Conservation (phyloP, 2,888 invertebrate species). For the Macaria notata region DNA sequence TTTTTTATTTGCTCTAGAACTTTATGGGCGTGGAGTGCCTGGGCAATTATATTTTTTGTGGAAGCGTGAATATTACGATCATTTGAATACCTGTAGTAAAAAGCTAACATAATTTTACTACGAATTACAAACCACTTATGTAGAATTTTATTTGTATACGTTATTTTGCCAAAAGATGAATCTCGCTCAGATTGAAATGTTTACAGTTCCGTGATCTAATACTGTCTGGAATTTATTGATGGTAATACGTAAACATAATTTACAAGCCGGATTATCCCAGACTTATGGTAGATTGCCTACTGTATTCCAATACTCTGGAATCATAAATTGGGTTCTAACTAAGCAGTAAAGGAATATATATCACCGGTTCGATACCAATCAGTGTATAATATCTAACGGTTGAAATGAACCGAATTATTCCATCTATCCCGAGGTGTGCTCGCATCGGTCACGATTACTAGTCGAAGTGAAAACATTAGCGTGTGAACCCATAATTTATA, state of each 20-base stretch:
- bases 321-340: slow-evolving; percentile 39
- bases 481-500: slow-evolving; percentile 78
- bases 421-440: slow-evolving; percentile 65
- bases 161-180: slow-evolving; percentile 11
- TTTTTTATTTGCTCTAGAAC: slow-evolving; percentile 41
- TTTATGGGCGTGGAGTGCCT: slow-evolving; percentile 37
- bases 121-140: no score
- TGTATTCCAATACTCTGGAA: slow-evolving; percentile 29
- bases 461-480: slow-evolving; percentile 73
- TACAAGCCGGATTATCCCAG: slow-evolving; percentile 31
- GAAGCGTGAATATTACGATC: slow-evolving; percentile 20
- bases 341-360: slow-evolving; percentile 35
- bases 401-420: slow-evolving; percentile 65
- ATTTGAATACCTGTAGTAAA: no score
- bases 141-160: no score
- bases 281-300: slow-evolving; percentile 22
- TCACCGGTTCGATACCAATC: slow-evolving; percentile 9
- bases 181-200: slow-evolving; percentile 17
- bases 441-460: slow-evolving; percentile 70
- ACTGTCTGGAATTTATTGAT: slow-evolving; percentile 28
- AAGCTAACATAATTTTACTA: no score
- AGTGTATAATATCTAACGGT: slow-evolving; percentile 59
- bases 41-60: slow-evolving; percentile 39
- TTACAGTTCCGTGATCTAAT: slow-evolving; percentile 19
- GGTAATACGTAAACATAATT: slow-evolving; percentile 30